Evolutionary conservation across 2,797 vertebrate genomes (phyloP), one percentile per base, ranked within the genome.

Genomic region (Scleropages formosus): DNA sequence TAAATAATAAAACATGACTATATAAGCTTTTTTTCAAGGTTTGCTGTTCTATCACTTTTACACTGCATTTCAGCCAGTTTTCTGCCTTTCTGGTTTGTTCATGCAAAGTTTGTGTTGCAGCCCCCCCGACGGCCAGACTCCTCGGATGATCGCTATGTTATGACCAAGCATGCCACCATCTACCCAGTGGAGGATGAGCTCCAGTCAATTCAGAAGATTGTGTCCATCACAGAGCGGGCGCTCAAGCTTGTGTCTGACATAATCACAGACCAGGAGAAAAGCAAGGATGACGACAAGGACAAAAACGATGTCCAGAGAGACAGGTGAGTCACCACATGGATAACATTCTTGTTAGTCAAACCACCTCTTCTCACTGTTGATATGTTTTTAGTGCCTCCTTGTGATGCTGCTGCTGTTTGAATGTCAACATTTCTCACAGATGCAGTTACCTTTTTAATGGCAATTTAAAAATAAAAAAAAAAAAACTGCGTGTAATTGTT

Each of bases 161-260:
- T 99, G 97, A 97, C 96, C 78, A 98, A 98, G 69, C 97, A 99
- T 46, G 95, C 96, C 0, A 92, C 95, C 73, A 98, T 99, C 88
- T 99, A 99, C 86, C 97, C 97, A 31, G 98, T 96, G 3, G 97
- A 98, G 78, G 96, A 98, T 0, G 97, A 99, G 80, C 94, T 99
- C 27, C 96, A 98, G 77, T 95, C 96, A 49, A 97, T 99, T 72
- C 97, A 99, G 87, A 98, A 99, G 88, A 99, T 99, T 0, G 97
- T 99, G 75, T 99, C 97, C 4, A 96, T 98, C 83, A 98, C 96
- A 4, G 97, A 99, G 67, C 94, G 97, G 65, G 97, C 97, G 58
- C 94, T 99, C 80, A 98, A 98, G 80, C 93, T 98, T 72, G 97
- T 98, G 74, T 98, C 97, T 0, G 97, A 98, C 87, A 94, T 93